Percentiles rank a stretch among this genome's conserved stretches.
These are phyloP conservation scores for Vulpes vulpes DNA, from an alignment of 2,113 vertebrate species.

Conservation along the genomic window DNA sequence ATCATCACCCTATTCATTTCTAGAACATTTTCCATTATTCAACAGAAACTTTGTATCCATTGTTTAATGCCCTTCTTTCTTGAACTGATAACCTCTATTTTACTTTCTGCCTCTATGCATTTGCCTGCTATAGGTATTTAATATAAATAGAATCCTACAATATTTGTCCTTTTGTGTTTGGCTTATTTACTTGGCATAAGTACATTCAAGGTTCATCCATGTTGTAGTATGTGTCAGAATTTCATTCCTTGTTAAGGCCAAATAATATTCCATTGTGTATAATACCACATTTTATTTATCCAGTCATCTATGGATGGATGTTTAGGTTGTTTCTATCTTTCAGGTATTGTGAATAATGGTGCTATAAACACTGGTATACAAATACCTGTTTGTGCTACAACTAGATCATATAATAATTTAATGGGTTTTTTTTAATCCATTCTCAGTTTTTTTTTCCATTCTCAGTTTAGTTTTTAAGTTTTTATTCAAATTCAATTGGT, in stretches of 20 bases:
- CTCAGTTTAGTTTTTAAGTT: neutral
- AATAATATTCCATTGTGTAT: neutral
- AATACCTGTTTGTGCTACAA: neutral
- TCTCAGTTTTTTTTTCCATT: neutral
- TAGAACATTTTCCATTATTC: neutral
- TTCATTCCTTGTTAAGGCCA: constrained; percentile 13
- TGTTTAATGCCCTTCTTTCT: neutral
- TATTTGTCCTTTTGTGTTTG: neutral
- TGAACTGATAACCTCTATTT: neutral
- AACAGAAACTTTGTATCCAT: neutral
- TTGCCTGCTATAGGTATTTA: neutral
- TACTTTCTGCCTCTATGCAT: neutral
- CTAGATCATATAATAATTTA: neutral
- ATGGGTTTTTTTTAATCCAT: neutral
- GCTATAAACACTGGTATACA: neutral
- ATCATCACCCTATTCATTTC: neutral
- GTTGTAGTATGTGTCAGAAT: neutral
- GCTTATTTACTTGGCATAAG: neutral
- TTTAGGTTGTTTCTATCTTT: neutral
- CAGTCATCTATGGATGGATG: neutral
- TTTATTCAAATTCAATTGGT: neutral
- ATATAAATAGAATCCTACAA: neutral
- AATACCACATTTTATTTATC: neutral
- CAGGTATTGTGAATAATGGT: neutral
- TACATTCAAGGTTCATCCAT: neutral